Conservation (phyloP, 2,113 vertebrate species). For the Oophaga pumilio region DNA sequence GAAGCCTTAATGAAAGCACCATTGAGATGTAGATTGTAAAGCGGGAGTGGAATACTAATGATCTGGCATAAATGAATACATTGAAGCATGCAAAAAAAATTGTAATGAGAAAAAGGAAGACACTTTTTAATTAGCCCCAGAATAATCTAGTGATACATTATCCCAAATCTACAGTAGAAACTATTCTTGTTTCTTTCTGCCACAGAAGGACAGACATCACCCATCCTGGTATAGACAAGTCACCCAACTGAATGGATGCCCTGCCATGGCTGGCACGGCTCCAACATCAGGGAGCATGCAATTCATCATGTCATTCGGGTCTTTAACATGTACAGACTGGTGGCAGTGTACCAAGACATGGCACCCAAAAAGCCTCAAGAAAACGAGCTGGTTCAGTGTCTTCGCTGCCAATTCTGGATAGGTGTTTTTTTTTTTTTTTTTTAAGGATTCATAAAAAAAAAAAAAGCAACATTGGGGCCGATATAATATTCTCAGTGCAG, state of each 20-base stretch:
- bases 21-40: conserved; percentile 46
- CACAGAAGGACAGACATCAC: not conserved
- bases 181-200: not conserved
- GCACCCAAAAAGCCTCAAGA: not conserved
- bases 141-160: not conserved
- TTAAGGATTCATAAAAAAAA: not conserved
- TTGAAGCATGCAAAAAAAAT: not conserved
- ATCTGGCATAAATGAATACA: conserved; percentile 30
- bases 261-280: not conserved
- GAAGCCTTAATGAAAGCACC: conserved; percentile 40
- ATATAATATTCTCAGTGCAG: too few species aligned
- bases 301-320: not conserved
- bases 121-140: conserved; percentile 1
- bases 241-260: not conserved
- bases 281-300: not conserved
- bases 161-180: not conserved
- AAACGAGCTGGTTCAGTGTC: not conserved
- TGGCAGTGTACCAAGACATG: not conserved
- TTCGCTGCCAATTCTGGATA: not conserved
- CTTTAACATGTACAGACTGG: not conserved
- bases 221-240: not conserved
- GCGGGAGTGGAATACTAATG: conserved; percentile 36
- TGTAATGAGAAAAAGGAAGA: not conserved
- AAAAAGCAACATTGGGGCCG: not conserved
- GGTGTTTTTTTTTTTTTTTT: not conserved